Base-by-base conservation (phyloP, 2,113 vertebrate genomes). In the Neodon shergylaensis region DNA sequence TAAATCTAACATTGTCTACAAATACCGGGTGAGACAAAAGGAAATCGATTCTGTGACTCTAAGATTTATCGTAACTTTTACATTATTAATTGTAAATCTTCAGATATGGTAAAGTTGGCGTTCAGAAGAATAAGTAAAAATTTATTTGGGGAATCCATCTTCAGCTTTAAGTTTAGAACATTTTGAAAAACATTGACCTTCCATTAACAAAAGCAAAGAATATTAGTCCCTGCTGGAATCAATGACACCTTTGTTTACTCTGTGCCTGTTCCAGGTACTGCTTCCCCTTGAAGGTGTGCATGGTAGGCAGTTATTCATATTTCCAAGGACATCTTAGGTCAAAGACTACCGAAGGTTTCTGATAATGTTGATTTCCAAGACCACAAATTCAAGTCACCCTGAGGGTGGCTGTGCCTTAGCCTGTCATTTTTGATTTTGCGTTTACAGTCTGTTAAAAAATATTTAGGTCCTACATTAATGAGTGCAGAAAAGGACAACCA, bases 401-500 rank as follows among this genome's bases (percentile, higher is more conserved):
- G 17, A 92, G 85, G 91, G 73, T 92, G 17, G 65, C 61, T 74
- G 26, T 86, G 91, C 49, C 88, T 73, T 92, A 24, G 11, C 61
- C 73, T 94, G 88, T 86, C 82, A 88, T 78, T 95, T 95, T 77
- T 83, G 5, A 92, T 97, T 95, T 95, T 73, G 39, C 13, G n/a
- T 88, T 97, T 73, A 61, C 68, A 95, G 92, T 95, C 44, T 52
- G 84, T 65, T 95, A 86, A 88, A 81, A 81, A 95, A 94, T 92
- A 72, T 95, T 96, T 92, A 87, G 88, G 94, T 42, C 89, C 84
- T 82, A 92, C 33, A 91, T 96, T 96, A 97, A 96, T 95, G 68
- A 96, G 33, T 92, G 63, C 85, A 88, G 95, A 95, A 97, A 97
- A 97, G 94, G 89, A 96, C 95, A 97, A 90, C 66, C 93, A 94